A percentile compares a stretch with the other conserved stretches of the same genome.
Evolutionary conservation across 2,797 vertebrate species (phyloP).

Genomic region (Holocentrus rufus): DNA sequence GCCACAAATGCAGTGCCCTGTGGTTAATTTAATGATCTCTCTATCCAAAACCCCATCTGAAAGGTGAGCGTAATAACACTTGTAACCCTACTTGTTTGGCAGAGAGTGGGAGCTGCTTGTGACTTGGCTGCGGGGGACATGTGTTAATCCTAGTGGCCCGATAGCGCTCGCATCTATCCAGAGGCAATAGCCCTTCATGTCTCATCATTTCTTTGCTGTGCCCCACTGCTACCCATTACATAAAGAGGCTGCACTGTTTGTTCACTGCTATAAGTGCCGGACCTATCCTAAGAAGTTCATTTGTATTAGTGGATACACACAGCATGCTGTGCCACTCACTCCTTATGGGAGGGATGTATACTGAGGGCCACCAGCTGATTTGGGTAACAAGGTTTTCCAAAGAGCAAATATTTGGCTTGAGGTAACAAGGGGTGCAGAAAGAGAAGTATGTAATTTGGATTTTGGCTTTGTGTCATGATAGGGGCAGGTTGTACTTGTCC

Average conservation of each 20-base stretch:
- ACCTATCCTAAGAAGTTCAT: slow-evolving; percentile 80
- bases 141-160: slow-evolving; percentile 78
- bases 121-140: slow-evolving; percentile 74
- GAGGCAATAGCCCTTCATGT: slow-evolving; percentile 73
- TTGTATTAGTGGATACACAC: slow-evolving; percentile 83
- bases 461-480: slow-evolving; percentile 55
- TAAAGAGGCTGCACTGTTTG: slow-evolving; percentile 81
- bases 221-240: slow-evolving; percentile 83
- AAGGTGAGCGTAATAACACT: slow-evolving; percentile 83
- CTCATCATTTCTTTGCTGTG: slow-evolving; percentile 78
- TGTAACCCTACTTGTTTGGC: slow-evolving; percentile 78
- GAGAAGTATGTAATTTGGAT: slow-evolving; percentile 54
- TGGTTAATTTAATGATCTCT: slow-evolving; percentile 86
- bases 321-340: slow-evolving; percentile 70
- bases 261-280: slow-evolving; percentile 80
- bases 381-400: slow-evolving; percentile 82
- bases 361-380: slow-evolving; percentile 82
- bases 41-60: slow-evolving; percentile 76
- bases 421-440: slow-evolving; percentile 61
- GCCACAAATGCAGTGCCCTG: slow-evolving; percentile 83
- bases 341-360: slow-evolving; percentile 71
- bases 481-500: slow-evolving; percentile 50
- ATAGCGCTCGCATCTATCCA: slow-evolving; percentile 65
- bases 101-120: slow-evolving; percentile 68
- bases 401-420: slow-evolving; percentile 80